phyloP scores from a whole-genome alignment of 2,113 vertebrate genomes.

The Nerophis ophidion region DNA sequence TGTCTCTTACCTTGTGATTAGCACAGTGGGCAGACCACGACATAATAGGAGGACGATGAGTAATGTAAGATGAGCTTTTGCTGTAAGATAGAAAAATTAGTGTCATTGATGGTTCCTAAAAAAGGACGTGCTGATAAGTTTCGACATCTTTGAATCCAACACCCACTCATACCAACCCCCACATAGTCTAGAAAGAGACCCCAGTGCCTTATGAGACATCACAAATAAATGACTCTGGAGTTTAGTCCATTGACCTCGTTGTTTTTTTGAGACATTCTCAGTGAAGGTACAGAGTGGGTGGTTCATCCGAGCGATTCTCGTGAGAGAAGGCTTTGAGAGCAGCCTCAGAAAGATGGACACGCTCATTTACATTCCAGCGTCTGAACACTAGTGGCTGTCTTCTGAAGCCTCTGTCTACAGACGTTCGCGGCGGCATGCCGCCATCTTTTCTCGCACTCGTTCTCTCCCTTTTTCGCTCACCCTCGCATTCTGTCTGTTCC shows the following conservation, averaged over 20 bases:
- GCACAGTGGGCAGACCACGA: conserved; percentile 38
- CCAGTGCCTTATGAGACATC: conserved; percentile 37
- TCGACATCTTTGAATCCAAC: not conserved
- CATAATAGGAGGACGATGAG: conserved; percentile 35
- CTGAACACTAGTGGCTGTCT: conserved; percentile 35
- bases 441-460: conserved; percentile 25
- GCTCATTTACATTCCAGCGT: conserved; percentile 58
- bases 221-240: conserved; percentile 55
- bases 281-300: conserved; percentile 45
- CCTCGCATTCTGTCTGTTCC: conserved; percentile 15
- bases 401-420: conserved; percentile 32
- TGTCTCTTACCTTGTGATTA: conserved; percentile 53
- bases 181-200: conserved; percentile 1
- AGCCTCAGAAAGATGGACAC: conserved; percentile 41
- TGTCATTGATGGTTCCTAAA: not conserved
- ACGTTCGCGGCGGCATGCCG: conserved; percentile 24
- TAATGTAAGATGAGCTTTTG: conserved; percentile 22
- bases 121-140: not conserved
- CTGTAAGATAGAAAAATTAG: conserved; percentile 11
- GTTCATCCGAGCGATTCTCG: conserved; percentile 48
- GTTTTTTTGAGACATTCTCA: conserved; percentile 32
- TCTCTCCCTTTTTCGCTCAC: conserved; percentile 5
- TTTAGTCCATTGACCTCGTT: conserved; percentile 47
- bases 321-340: conserved; percentile 42
- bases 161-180: conserved; percentile 19